Evolutionary conservation across 2,113 vertebrate species (phyloP), one percentile per base, ranked within the genome.

Genomic region (Atherinomorus stipes): DNA sequence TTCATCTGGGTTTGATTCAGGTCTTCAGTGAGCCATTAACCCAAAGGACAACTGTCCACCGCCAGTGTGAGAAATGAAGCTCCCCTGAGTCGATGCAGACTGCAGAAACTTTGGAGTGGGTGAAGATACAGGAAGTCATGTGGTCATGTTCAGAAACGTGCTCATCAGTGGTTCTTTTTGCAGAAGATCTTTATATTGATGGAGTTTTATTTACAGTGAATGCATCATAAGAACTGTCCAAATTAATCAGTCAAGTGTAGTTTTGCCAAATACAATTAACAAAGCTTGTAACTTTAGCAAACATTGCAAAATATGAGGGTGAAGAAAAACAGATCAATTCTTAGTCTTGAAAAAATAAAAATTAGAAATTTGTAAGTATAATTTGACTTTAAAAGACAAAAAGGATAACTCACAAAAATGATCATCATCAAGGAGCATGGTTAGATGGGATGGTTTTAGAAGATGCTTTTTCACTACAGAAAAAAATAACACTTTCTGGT

Each of bases 1-100:
- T 95, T 95, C 93, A 95, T 95, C 93, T 95, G 91, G 90, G 51
- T 86, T 91, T 89, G 89, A 93, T 92, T 93, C 91, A 88, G 86
- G 85, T 91, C 94, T 93, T 92, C 84, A 56, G 93, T 88, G 91
- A 87, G 93, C 92, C 91, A 94, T 94, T 94, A 94, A 93, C 93
- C 91, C 89, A 89, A 84, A 92, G 93, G 92, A 95, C 94, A 90
- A 94, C 92, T 94, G 93, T 94, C 94, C 92, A 80, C 76, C 58
- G 65, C 64, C 51, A 37, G 49, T 0, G 81, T 93, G 94, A 95
- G 93, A 93, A 94, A 95, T 95, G 91, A 94, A 93, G 86, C 86
- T 86, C 85, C 82, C 63, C 76, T 31, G 76, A 42, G 60, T 70
- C 73, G 49, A 68, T 89, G 91, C 87, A 92, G 85, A 87, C 80